Evolutionary conservation across 1,140 invertebrate species (phyloP).

Genomic region (Heliconius hewitsoni): DNA sequence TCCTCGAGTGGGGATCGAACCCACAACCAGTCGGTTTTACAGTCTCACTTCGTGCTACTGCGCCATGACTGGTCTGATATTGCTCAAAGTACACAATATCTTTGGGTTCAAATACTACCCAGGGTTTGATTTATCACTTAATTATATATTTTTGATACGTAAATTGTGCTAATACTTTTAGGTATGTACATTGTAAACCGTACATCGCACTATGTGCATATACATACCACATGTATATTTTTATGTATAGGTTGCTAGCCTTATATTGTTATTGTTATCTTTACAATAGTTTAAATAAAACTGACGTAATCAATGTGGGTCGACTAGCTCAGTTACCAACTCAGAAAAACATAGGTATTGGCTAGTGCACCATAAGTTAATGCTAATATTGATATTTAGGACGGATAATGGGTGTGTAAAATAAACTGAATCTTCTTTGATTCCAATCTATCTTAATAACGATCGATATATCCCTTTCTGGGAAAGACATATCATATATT

Average conservation of each 20-base stretch:
- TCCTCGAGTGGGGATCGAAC: too few species aligned
- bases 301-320: conserved; percentile 66
- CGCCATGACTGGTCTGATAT: too few species aligned
- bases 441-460: conserved; percentile 33
- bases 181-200: too few species aligned
- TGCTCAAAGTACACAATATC: too few species aligned
- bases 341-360: conserved; percentile 41
- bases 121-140: too few species aligned
- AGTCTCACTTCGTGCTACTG: too few species aligned
- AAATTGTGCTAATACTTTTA: too few species aligned
- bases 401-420: conserved; percentile 42
- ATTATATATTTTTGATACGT: too few species aligned
- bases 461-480: conserved; percentile 34
- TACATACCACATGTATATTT: too few species aligned
- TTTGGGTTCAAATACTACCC: too few species aligned
- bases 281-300: conserved; percentile 28
- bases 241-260: neutral
- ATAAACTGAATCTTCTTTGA: conserved; percentile 49
- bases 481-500: conserved; percentile 14
- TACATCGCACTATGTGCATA: too few species aligned
- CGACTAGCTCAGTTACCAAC: conserved; percentile 51
- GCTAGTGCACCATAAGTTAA: conserved; percentile 51
- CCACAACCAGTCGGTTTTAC: too few species aligned
- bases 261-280: conserved; percentile 27
- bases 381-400: conserved; percentile 66